Evolutionary conservation across 2,113 vertebrate species (phyloP), one percentile per base, ranked within the genome.

Genomic region (Murina feae): DNA sequence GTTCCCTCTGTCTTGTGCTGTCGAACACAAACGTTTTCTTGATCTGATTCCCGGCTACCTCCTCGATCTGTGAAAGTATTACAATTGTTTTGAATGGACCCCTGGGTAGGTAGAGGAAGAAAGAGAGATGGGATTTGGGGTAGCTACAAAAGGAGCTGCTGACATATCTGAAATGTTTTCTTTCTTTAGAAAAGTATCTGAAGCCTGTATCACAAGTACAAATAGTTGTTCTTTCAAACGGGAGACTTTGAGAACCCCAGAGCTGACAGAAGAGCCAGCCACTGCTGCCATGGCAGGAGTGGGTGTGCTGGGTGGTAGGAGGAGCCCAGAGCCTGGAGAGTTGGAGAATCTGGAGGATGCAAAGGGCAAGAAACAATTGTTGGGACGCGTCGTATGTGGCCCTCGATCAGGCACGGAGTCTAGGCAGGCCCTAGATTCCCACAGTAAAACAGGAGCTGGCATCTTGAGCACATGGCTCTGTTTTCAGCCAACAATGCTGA

Each of bases 1-100:
- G 94, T 97, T 96, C 11, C 44, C 60, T 80, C 58, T 35, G 37
- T 83, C 85, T 92, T 28, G 53, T 80, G 76, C 94, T 97, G 76
- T 84, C 44, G 66, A 90, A 92, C 44, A 84, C 65, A 91, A 97
- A 95, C 90, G 95, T 98, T 97, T 86, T 72, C 65, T 97, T 97
- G 89, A 91, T 97, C 93, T 94, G 94, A 96, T 97, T 97, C 89
- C 95, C 92, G 81, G 91, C 86, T 93, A 90, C 93, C 95, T 96
- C n/a, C 84, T 96, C 83, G 51, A 96, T 94, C 96, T 94, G 88
- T 95, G 97, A 97, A 97, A 94, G 90, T 60, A 63, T 69, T 89
- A 65, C 96, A 96, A 96, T 96, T 97, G 96, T 97, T 98, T 97
- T 98, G 72, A 95, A 94, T 79, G 80, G 84, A 39, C 72, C 53